These are phyloP conservation scores for Cerceris ruficornis DNA, from an alignment of 2,888 invertebrate genomes.

Conservation along the genomic window DNA sequence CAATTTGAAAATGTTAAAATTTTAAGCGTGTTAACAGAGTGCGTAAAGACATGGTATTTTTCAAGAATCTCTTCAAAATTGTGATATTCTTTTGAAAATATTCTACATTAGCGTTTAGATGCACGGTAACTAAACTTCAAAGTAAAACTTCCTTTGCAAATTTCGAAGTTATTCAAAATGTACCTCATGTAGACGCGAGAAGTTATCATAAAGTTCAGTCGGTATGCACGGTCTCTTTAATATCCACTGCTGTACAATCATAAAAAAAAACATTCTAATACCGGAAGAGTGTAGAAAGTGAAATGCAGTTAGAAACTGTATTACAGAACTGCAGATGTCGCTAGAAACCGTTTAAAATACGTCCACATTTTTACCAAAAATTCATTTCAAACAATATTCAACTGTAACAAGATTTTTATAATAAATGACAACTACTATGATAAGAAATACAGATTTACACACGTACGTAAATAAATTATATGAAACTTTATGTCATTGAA, in stretches of 20 bases:
- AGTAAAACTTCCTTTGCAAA: too few species aligned
- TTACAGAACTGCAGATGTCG: conserved; percentile 16
- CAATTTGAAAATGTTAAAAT: background rate
- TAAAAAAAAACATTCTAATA: background rate
- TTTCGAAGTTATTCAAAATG: background rate
- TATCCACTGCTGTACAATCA: conserved; percentile 10
- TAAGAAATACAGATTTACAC: too few species aligned
- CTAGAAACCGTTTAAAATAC: conserved; percentile 7
- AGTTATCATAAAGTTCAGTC: background rate
- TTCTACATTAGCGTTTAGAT: too few species aligned
- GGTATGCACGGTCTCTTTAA: conserved; percentile 8
- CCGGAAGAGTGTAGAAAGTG: background rate
- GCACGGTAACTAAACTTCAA: too few species aligned
- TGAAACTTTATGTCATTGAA: too few species aligned
- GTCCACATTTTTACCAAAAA: background rate
- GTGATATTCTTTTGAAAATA: too few species aligned
- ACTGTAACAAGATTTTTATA: too few species aligned
- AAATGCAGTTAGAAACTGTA: background rate
- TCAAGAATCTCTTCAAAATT: too few species aligned
- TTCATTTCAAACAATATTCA: background rate
- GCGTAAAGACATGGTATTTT: background rate
- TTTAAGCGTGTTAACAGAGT: background rate
- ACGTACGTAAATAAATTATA: too few species aligned
- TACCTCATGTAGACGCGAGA: background rate
- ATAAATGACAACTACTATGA: too few species aligned